Base-by-base conservation (phyloP, 2,797 vertebrate species). In the Acanthis flammea region DNA sequence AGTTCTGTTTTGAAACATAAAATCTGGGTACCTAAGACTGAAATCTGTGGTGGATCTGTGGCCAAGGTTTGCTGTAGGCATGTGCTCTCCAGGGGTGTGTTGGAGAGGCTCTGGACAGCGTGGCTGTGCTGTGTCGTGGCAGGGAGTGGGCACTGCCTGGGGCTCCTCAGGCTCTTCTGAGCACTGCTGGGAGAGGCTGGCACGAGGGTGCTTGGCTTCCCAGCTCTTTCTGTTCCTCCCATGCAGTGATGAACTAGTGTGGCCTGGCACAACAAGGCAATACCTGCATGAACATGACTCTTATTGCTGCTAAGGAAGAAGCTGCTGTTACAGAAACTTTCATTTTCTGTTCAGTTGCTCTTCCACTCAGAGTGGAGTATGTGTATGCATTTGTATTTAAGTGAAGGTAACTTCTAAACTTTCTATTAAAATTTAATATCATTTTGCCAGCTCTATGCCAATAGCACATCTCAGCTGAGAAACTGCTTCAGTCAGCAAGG, bases 401-500 rank as follows among this genome's bases (percentile, higher is more conserved):
- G 45, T 67, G 61, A 57, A 73, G 51, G 55, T 66, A 90, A 67
- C 19, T 35, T 61, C 63, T 73, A 88, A 81, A 39, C 62, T 75
- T 94, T 88, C 37, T 73, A 16, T 81, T 95, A 55, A 47, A 88
- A 78, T 86, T 53, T 55, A 53, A 21, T 50, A 15, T 71, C 0
- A 1, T 86, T 92, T 91, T 92, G 24, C 50, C 67, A 94, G 25
- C 17, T 87, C 28, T 85, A 2, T 77, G 47, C 60, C 53, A 83
- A 10, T 22, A 92, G 30, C 51, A 17, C 23, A 58, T 71, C 51
- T 79, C 44, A 71, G 53, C 18, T 85, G 71, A 94, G 86, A 84
- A 94, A 77, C 57, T 82, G 65, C 53, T 87, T 75, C 77, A 51
- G n/a, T 95, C 86, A 72, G 83, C 57, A 61, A 91, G 72, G 57